phyloP scores from a whole-genome alignment of 2,113 vertebrate genomes.

The Cinclus mexicanus region DNA sequence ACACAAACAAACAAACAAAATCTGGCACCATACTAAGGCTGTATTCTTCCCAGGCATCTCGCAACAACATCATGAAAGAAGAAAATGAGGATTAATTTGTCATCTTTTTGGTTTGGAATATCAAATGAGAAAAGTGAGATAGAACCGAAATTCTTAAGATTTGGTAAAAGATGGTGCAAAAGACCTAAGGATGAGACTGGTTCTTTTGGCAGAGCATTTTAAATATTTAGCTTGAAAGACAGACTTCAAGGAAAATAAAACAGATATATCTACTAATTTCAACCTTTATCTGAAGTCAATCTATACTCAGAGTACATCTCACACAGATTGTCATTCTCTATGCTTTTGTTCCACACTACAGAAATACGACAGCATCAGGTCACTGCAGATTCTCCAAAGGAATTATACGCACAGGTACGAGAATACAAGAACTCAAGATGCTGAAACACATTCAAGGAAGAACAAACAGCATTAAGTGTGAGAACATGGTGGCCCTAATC shows the following conservation, averaged over 20 bases:
- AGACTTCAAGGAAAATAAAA: neutral
- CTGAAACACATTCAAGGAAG: neutral
- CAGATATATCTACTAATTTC: neutral
- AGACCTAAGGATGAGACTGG: neutral
- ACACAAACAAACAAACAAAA: constrained; percentile 6
- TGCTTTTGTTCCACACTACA: neutral
- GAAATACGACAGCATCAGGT: neutral
- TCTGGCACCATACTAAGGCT: neutral
- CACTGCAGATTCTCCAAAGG: neutral
- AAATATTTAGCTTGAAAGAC: neutral
- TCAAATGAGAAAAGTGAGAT: neutral
- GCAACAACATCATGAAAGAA: neutral
- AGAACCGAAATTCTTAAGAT: neutral
- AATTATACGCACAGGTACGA: neutral
- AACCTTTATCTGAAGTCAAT: neutral
- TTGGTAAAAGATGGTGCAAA: neutral
- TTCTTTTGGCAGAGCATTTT: neutral
- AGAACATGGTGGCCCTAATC: neutral
- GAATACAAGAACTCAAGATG: neutral
- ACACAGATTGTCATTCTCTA: neutral
- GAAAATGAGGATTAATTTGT: neutral
- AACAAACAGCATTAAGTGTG: neutral
- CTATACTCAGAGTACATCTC: neutral
- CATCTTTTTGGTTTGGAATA: neutral
- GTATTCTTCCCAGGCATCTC: neutral